Evolutionary conservation across 2,888 invertebrate genomes (phyloP), one percentile per base, ranked within the genome.

Genomic region (Amiota mariae): DNA sequence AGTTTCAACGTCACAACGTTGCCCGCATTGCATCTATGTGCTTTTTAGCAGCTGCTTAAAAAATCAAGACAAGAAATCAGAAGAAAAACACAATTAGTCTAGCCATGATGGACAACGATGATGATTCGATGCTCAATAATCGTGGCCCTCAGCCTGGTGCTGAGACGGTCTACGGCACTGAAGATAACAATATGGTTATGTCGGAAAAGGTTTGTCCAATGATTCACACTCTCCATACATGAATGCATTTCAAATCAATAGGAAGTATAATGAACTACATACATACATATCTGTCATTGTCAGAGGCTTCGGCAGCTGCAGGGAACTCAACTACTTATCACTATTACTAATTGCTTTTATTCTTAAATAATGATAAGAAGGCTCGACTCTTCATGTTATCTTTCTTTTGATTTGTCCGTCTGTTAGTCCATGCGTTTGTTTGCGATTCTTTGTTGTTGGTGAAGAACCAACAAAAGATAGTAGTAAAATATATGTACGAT

Each of bases 111-210:
- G 89, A 89, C 78, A 87, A 87, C 86, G 89, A 89, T 82, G 89
- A 89, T 77, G 89, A 89, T 77, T 77, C 85, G 75, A 82, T 88
- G 82, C 81, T 88, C 76, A 89, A 89, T 75, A 89, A 88, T 78
- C 85, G 87, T 70, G 89, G 87, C 77, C 90, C 88, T 86, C 92
- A 91, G 89, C 92, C 91, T 87, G 93, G 93, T 73, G 91, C 91
- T 79, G 98, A 98, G 91, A 96, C 96, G 56, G 95, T 98, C 81
- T 98, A 98, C 90, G 97, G 97, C 75, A 97, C 97, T 87, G 97
- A 98, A 90, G 98, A 98, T 90, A 96, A 96, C 91, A 96, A 96
- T 82, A 95, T 96, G 89, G 98, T 98, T 84, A 99, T 99, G 98
- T 98, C 98, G 13, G 99, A 99, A 90, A 98, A 97, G 92, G 90